Conservation (phyloP, 2,113 vertebrate species). For the Corythoichthys haematopterus region DNA sequence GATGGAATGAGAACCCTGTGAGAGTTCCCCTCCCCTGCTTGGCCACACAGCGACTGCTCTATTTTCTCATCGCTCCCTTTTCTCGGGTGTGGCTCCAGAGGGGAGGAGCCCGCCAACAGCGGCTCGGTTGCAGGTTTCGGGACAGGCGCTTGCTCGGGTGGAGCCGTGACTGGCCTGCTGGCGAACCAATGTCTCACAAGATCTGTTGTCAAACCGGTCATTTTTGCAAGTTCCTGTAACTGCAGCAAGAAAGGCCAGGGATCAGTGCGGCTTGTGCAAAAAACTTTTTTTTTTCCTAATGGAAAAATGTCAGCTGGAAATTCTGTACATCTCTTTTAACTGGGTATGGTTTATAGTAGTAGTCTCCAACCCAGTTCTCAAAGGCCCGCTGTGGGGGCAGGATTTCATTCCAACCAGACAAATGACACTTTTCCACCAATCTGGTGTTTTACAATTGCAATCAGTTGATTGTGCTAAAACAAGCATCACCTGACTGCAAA, state of each 20-base stretch:
- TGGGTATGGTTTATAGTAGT: not conserved
- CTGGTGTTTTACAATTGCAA: too few species aligned
- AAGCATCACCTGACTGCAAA: too few species aligned
- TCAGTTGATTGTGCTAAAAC: too few species aligned
- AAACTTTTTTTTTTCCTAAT: not conserved
- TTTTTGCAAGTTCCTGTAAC: slow-evolving; percentile 75
- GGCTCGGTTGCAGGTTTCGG: slow-evolving; percentile 15
- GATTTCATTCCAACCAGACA: too few species aligned
- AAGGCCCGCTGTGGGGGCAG: too few species aligned
- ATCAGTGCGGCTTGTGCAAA: not conserved
- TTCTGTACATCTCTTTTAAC: too few species aligned
- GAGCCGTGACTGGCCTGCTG: slow-evolving; percentile 28
- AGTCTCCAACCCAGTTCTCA: too few species aligned
- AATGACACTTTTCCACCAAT: too few species aligned
- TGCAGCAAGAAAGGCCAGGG: slow-evolving; percentile 34
- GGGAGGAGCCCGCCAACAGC: slow-evolving; percentile 31
- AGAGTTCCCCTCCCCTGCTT: slow-evolving; percentile 18
- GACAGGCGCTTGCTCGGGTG: slow-evolving; percentile 12
- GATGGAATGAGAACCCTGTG: slow-evolving; percentile 34
- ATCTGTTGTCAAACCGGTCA: slow-evolving; percentile 76
- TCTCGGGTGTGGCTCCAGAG: slow-evolving; percentile 39
- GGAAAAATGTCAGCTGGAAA: too few species aligned
- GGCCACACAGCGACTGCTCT: slow-evolving; percentile 47
- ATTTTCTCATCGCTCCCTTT: slow-evolving; percentile 52
- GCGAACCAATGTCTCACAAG: slow-evolving; percentile 86